Evolutionary conservation across 2,113 vertebrate genomes (phyloP).

Genomic region (Blennius ocellaris): DNA sequence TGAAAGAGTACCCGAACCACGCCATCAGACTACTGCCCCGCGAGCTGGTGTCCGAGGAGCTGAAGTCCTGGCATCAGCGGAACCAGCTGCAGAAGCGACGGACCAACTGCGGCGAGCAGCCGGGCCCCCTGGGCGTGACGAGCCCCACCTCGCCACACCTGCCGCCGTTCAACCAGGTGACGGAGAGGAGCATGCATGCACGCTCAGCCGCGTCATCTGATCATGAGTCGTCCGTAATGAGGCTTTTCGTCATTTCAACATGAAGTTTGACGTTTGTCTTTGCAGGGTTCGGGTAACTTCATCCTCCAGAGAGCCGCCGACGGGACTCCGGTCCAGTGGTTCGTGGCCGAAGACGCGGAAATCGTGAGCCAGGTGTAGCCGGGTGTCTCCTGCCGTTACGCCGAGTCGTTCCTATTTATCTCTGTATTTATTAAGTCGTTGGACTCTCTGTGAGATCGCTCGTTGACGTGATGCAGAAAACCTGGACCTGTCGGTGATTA

Average conservation of each 20-base stretch:
- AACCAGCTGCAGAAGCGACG: slow-evolving; percentile 77
- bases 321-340: slow-evolving; percentile 89
- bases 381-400: slow-evolving; percentile 1
- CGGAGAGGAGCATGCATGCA: too few relatives aligned
- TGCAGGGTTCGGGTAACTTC: slow-evolving; percentile 81
- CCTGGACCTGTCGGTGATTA: slow-evolving; percentile 42
- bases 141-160: slow-evolving; percentile 73
- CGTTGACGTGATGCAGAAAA: slow-evolving; percentile 45
- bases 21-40: slow-evolving; percentile 79
- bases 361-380: slow-evolving; percentile 90
- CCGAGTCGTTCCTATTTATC: slow-evolving; percentile 47
- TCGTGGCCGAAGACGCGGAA: slow-evolving; percentile 87
- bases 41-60: slow-evolving; percentile 86
- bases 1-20: slow-evolving; percentile 85
- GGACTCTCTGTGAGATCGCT: slow-evolving; percentile 73
- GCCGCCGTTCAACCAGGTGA: slow-evolving; percentile 78
- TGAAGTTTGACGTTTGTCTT: background rate
- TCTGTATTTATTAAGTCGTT: slow-evolving; percentile 77
- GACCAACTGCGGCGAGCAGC: slow-evolving; percentile 79
- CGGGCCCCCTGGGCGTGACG: slow-evolving; percentile 72
- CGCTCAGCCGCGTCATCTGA: too few relatives aligned
- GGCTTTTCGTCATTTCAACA: too few relatives aligned
- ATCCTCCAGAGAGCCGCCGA: slow-evolving; percentile 87
- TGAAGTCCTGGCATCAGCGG: slow-evolving; percentile 89
- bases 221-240: too few relatives aligned